A percentile compares a stretch with the other conserved stretches of the same genome.
These are phyloP conservation scores for Marmota flaviventris DNA, from an alignment of 2,113 vertebrate species.

Conservation along the genomic window DNA sequence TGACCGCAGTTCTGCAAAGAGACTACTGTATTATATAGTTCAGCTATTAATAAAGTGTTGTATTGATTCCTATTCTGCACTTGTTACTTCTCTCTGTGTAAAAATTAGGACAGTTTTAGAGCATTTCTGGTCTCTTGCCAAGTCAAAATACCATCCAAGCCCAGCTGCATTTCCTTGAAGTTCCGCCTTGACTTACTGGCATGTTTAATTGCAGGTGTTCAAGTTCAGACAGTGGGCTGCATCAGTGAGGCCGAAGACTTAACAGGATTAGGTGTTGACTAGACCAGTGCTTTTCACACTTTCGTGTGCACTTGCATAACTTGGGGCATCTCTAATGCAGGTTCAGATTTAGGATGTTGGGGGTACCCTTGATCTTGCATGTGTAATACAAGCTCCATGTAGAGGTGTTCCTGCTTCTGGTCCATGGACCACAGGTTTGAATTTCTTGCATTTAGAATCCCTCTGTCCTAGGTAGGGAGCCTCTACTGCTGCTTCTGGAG, in stretches of 20 bases:
- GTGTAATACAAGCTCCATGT: neutral
- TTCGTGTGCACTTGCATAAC: accelerated
- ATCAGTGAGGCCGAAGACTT: accelerated
- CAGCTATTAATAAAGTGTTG: neutral
- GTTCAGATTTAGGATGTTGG: neutral
- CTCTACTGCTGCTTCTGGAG: neutral
- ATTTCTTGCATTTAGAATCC: neutral
- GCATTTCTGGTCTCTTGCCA: neutral
- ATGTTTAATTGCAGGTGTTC: neutral
- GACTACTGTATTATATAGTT: neutral
- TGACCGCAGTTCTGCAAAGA: neutral
- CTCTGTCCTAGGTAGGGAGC: neutral
- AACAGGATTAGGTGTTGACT: neutral
- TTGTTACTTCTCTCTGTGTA: neutral
- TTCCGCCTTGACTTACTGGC: accelerated
- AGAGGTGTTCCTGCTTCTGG: neutral
- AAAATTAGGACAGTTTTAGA: neutral
- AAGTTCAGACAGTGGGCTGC: neutral
- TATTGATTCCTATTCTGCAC: neutral
- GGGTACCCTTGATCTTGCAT: accelerated
- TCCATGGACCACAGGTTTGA: accelerated
- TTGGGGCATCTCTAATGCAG: neutral
- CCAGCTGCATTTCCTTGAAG: neutral
- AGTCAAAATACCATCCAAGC: neutral
- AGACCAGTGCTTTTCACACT: neutral